These are phyloP conservation scores for Sebastes steindachneri DNA, from an alignment of 2,797 vertebrate species.

Conservation along the genomic window DNA sequence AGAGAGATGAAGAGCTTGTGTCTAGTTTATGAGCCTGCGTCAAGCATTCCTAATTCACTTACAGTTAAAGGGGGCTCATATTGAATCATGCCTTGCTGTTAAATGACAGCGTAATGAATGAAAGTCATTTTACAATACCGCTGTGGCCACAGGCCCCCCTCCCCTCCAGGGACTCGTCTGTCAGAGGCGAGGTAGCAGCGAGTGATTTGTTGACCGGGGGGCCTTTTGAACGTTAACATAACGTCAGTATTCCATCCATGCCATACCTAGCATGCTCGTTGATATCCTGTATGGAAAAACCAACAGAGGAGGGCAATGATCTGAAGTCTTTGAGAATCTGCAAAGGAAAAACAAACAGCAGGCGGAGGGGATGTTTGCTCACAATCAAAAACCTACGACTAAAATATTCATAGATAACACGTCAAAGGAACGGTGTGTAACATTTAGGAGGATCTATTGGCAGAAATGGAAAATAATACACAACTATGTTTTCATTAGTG, in stretches of 20 bases:
- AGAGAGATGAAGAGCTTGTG: slow-evolving; percentile 8
- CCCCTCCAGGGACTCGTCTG: slow-evolving; percentile 45
- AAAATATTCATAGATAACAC: slow-evolving; percentile 8
- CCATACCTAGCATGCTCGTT: slow-evolving; percentile 25
- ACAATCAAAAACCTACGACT: background rate
- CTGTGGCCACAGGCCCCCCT: slow-evolving; percentile 42
- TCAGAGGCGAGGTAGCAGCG: slow-evolving; percentile 50
- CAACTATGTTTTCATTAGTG: too few relatives aligned
- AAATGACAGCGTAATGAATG: slow-evolving; percentile 69
- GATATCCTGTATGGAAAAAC: slow-evolving; percentile 55
- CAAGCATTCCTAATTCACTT: slow-evolving; percentile 53
- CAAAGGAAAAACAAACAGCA: slow-evolving; percentile 45
- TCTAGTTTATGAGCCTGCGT: slow-evolving; percentile 40
- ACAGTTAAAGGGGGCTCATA: slow-evolving; percentile 44
- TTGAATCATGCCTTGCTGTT: slow-evolving; percentile 60
- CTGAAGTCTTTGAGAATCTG: slow-evolving; percentile 22
- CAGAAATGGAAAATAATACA: too few relatives aligned
- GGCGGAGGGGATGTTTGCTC: background rate
- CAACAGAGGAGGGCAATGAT: slow-evolving; percentile 24
- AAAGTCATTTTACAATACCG: slow-evolving; percentile 70
- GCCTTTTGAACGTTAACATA: slow-evolving; percentile 16
- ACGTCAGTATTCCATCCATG: slow-evolving; percentile 40
- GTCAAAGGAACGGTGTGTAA: background rate
- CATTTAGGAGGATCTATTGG: too few relatives aligned
- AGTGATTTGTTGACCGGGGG: slow-evolving; percentile 51